Evolutionary conservation across 2,113 vertebrate genomes (phyloP), one percentile per base, ranked within the genome.

Genomic region (Circaetus cinerascens): DNA sequence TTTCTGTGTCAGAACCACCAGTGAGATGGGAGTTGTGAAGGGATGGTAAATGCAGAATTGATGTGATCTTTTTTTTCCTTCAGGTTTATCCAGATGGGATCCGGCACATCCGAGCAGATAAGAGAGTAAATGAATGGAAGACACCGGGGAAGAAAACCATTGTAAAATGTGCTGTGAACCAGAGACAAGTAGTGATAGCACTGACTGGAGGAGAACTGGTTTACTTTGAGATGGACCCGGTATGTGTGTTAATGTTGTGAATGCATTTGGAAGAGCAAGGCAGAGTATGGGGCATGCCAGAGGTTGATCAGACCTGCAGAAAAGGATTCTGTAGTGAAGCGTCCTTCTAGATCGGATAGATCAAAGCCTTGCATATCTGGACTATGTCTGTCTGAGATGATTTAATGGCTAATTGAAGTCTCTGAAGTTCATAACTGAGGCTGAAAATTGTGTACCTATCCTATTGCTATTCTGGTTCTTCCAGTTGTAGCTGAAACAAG

Each of bases 191-290:
- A n/a, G 99, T 99, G 88, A 99, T 99, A 4, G 99, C 99, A 3
- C 97, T 99, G 89, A 99, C 99, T 4, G 99, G 99, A 91, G 99
- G 99, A 78, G 99, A 99, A 73, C 98, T 99, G 91, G 99, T 99
- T 77, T 99, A 99, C 98, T 99, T 99, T 66, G 99, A 99, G 97
- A 99, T 99, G 99, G 99, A 99, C 95, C 99, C 99, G 16, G 99
- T 99, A 98, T 50, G 98, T 98, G 30, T 60, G 40, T 66, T 95
- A 36, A 48, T n/a, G 6, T 17, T 90, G 11, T 41, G 32, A 62
- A 18, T 66, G 46, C 38, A 34, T 62, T 96, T 73, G 68, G 32
- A 62, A 68, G 34, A 43, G 64, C 30, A 51, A 77, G 36, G 18
- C 32, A 22, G 82, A 60, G 29, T 29, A 4, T 25, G 43, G 46